Conservation (phyloP, 2,113 vertebrate genomes). For the Tylochromis polylepis region DNA sequence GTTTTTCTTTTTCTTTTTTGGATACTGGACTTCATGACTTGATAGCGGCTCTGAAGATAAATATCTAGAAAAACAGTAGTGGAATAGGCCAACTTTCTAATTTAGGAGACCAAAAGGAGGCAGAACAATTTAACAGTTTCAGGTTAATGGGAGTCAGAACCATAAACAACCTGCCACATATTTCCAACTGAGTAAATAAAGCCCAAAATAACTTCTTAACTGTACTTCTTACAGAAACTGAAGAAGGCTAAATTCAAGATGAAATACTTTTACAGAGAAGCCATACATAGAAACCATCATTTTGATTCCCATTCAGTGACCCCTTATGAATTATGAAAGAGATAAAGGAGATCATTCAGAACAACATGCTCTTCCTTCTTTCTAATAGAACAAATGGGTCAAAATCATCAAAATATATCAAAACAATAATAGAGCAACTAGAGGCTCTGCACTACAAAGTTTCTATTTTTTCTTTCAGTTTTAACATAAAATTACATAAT, state of each 20-base stretch:
- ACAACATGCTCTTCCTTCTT: neutral
- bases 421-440: neutral
- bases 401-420: neutral
- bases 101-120: neutral
- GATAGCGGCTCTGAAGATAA: neutral
- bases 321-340: neutral
- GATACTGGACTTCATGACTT: neutral
- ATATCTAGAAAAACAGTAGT: neutral
- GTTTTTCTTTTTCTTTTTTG: neutral
- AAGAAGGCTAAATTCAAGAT: neutral
- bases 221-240: neutral
- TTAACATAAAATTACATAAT: neutral
- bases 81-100: neutral
- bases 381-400: neutral
- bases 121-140: neutral
- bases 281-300: neutral
- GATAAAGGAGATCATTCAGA: neutral
- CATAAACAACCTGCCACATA: neutral
- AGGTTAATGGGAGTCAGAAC: neutral
- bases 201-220: neutral
- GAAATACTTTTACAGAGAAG: too few relatives aligned
- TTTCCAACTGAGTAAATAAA: neutral
- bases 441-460: neutral
- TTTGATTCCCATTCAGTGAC: neutral
- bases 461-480: fast-evolving